Base-by-base conservation (phyloP, 2,113 vertebrate genomes). In the Leuciscus idus region DNA sequence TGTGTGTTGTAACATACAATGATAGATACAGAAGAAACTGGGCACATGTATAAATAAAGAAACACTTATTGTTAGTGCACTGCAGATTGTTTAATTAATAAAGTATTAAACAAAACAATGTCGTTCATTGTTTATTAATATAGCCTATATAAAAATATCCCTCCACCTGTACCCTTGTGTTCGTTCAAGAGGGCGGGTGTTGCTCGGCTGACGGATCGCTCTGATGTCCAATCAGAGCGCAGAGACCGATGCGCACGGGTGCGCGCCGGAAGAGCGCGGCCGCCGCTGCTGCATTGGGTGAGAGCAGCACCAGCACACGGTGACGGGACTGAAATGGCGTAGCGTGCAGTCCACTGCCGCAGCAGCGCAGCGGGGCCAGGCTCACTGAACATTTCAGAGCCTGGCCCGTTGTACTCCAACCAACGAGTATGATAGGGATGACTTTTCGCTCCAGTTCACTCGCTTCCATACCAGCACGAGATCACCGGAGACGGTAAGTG, bases 321-420 rank as follows among this genome's bases (percentile, higher is more conserved):
- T 43, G 43, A 43, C 43, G 15, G 86, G 64, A 85, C 19, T 48
- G 88, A 83, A 89, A 89, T 89, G 88, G 88, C 88, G 88, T 87
- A 89, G 86, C 74, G 81, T 6, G 78, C 15, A 3, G 19, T 59
- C 50, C 21, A 48, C 6, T 11, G 64, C 59, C 28, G 28, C 46
- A 57, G 30, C 26, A 57, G 52, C 21, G 8, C 73, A 23, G 26
- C 33, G 59, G 85, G 85, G 66, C 68, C 82, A 84, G 82, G 82
- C 82, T 84, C 68, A 26, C 0, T 6, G 50, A 84, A n/a, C 66
- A 23, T 36, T 33, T 8, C 23, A 9, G 82, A 73, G 30, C 82
- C 82, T 74, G 82, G 50, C 82, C 66, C 11, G 12, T 52, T 0
- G 6, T 4, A 6, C 5, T 82, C 17, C 17, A 30, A 8, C 39